These are phyloP conservation scores for Tethya wilhelma DNA, from an alignment of 37 sponge, comb jelly and placozoan genomes.

Conservation along the genomic window DNA sequence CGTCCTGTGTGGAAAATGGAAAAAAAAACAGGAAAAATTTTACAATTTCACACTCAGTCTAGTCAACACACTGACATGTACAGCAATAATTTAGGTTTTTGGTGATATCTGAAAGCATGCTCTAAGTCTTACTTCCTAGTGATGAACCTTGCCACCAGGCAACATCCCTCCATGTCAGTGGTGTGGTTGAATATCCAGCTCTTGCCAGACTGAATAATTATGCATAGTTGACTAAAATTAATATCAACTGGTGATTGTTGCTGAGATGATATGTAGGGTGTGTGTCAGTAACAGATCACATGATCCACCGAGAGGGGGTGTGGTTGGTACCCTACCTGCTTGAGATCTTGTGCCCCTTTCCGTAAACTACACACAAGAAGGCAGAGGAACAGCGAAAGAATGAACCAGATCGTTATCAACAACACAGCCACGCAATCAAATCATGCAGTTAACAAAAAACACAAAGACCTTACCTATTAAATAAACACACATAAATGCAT, in stretches of 20 bases:
- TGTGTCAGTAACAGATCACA: too few species aligned
- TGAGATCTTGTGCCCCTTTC: constrained; percentile 77
- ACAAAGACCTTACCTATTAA: background rate
- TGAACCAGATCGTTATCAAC: too few species aligned
- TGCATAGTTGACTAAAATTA: too few species aligned
- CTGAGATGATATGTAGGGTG: too few species aligned
- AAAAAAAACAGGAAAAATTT: background rate
- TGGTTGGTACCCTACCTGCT: constrained; percentile 31
- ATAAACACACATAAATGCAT: background rate
- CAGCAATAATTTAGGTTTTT: too few species aligned
- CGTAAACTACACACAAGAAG: constrained; percentile 59
- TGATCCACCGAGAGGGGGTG: background rate
- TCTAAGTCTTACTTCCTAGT: constrained; percentile 65
- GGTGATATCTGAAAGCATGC: too few species aligned
- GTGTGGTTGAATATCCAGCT: constrained; percentile 85
- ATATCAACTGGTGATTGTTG: too few species aligned
- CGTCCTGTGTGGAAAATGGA: constrained; percentile 35
- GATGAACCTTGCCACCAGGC: constrained; percentile 73
- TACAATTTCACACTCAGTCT: too few species aligned
- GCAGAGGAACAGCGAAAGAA: background rate
- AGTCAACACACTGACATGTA: background rate
- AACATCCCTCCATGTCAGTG: constrained; percentile 62
- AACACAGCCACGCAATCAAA: constrained; percentile 42
- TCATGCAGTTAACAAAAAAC: constrained; percentile 11
- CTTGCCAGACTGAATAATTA: too few species aligned